Evolutionary conservation across 2,797 vertebrate species (phyloP), one percentile per base, ranked within the genome.

Genomic region (Geotrypetes seraphini): DNA sequence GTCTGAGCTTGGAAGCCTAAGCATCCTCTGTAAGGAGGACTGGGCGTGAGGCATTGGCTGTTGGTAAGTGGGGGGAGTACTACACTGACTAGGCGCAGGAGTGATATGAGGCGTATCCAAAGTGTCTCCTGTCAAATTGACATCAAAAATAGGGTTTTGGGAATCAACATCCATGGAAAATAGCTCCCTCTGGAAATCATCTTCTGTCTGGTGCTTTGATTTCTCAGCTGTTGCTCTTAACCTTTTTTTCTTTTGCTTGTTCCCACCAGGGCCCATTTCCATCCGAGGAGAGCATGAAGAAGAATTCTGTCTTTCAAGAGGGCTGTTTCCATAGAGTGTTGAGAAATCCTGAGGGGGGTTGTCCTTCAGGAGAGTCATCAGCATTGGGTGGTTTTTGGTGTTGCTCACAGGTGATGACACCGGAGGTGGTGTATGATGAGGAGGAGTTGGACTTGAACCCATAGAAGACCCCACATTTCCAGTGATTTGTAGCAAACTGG

Each of bases 311-410:
- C 95, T 87, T 71, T 97, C 94, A 39, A 97, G 73, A 12, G 94
- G 89, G 67, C 92, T 93, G 48, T 87, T 93, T 44, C 87, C 81
- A 32, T 96, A 97, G 9, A 97, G 64, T 4, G 87, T 58, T 12
- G 92, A 90, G 61, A 97, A 97, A 74, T 99, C 96, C 64, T 96
- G 92, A 38, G 92, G 79, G 37, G 95, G 89, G 69, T 96, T 98
- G 74, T 99, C 95, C 64, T 98, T 98, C 50, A 99, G 80, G 48
- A 98, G 75, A 67, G 98, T 98, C 96, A 99, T 98, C 61, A 99
- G 70, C 95, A 97, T 99, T 52, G 95, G 94, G 69, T 99, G 95
- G 67, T 97, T 98, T 77, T 99, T 99, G 62, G 96, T 98, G 80
- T 97, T 97, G 81, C 92, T 89, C 46, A 96, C 94, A 39, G 95